phyloP scores from a whole-genome alignment of 1,140 invertebrate species.

The Nymphalis io region DNA sequence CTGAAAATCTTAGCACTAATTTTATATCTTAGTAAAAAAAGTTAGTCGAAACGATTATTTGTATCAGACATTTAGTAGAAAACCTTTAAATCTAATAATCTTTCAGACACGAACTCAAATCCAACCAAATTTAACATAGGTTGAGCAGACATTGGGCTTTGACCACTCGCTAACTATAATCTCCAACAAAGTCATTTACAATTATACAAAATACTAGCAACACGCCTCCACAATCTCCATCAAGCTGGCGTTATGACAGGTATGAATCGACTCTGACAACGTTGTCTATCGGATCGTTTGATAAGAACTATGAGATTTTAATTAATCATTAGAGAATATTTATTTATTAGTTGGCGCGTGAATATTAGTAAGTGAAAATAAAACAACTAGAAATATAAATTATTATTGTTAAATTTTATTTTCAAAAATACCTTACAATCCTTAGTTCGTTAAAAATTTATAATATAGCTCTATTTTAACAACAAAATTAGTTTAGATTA shows the following conservation, averaged over 20 bases:
- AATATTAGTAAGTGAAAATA: too few species aligned
- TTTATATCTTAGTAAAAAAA: too few species aligned
- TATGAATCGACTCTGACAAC: constrained; percentile 46
- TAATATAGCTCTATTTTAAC: too few species aligned
- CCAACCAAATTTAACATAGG: constrained; percentile 24
- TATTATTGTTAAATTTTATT: too few species aligned
- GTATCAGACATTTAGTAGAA: background rate
- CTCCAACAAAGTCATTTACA: constrained; percentile 48
- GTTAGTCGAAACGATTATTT: too few species aligned
- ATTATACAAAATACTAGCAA: constrained; percentile 49
- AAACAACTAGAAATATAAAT: too few species aligned
- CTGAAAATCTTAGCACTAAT: too few species aligned
- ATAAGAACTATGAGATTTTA: constrained; percentile 20
- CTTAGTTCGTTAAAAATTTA: too few species aligned
- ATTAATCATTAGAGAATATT: background rate
- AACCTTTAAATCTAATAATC: background rate
- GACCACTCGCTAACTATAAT: constrained; percentile 51
- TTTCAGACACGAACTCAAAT: constrained; percentile 30
- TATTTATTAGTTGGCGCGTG: too few species aligned
- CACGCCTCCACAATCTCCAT: constrained; percentile 53
- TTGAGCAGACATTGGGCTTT: constrained; percentile 35
- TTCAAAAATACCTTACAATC: too few species aligned
- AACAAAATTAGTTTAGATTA: too few species aligned
- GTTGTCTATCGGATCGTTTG: constrained; percentile 26
- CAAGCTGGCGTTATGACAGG: constrained; percentile 56